Conservation (phyloP, 37 sponge, comb jelly and placozoan species). For the Beroe ovata region DNA sequence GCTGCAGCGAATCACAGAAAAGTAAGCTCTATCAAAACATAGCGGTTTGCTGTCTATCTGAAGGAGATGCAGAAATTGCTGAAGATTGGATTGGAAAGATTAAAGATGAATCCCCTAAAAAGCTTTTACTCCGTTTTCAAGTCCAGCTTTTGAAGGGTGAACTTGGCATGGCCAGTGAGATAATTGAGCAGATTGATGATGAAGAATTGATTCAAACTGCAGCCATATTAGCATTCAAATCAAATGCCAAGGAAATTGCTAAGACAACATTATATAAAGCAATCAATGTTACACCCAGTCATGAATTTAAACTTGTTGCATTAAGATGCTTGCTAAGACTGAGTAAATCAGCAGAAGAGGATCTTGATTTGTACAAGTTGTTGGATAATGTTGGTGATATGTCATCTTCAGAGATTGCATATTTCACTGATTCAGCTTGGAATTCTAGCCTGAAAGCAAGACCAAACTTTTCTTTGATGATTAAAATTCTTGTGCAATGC, state of each 20-base stretch:
- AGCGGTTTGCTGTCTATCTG: background rate
- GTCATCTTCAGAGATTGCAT: background rate
- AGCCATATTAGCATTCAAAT: slow-evolving; percentile 34
- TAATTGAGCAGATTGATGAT: background rate
- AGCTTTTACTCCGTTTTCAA: background rate
- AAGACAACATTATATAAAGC: background rate
- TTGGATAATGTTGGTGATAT: background rate
- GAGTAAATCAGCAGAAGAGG: slow-evolving; percentile 2
- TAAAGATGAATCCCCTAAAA: background rate
- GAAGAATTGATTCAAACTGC: slow-evolving; percentile 12
- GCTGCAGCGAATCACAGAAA: background rate
- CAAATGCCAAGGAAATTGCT: background rate
- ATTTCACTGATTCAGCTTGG: slow-evolving; percentile 10
- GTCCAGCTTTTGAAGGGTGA: background rate
- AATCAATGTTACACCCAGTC: background rate
- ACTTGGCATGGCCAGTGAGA: background rate
- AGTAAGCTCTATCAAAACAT: background rate
- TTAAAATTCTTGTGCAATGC: background rate
- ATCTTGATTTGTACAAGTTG: background rate
- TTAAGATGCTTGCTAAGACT: slow-evolving; percentile 15
- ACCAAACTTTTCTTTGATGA: background rate
- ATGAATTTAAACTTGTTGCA: background rate
- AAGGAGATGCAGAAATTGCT: background rate
- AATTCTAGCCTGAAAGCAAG: slow-evolving; percentile 8
- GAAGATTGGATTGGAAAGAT: background rate